Percentiles rank a stretch among this genome's conserved stretches.
These are phyloP conservation scores for Pachymerium ferrugineum DNA, from an alignment of 2,888 invertebrate genomes.

Conservation along the genomic window DNA sequence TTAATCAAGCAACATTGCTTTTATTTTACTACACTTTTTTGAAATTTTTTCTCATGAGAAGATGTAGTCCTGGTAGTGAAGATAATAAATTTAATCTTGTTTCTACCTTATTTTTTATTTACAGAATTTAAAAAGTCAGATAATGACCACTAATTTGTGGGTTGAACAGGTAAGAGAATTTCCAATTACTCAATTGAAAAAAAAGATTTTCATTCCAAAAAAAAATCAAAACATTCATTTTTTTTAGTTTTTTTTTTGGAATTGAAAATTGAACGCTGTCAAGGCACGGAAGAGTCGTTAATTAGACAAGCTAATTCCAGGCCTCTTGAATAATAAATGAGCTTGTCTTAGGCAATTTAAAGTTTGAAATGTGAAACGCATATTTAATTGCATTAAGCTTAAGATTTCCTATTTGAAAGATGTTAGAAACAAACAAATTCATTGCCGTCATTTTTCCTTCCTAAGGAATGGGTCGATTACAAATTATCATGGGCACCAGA, in stretches of 20 bases:
- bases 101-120: too few relatives aligned
- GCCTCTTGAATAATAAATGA: slow-evolving; percentile 11
- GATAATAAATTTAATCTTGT: not conserved
- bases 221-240: not conserved
- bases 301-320: slow-evolving; percentile 24
- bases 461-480: slow-evolving; percentile 84
- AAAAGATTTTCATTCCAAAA: too few relatives aligned
- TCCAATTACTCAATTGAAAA: not conserved
- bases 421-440: not conserved
- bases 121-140: slow-evolving; percentile 96
- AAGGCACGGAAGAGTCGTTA: slow-evolving; percentile 16
- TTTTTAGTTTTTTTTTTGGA: not conserved
- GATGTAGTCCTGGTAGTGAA: not conserved
- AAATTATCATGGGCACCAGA: slow-evolving; percentile 82
- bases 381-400: slow-evolving; percentile 18
- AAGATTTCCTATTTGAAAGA: not conserved
- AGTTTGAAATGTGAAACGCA: slow-evolving; percentile 23
- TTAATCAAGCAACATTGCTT: not conserved
- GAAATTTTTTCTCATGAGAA: not conserved
- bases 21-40: not conserved
- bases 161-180: slow-evolving; percentile 78
- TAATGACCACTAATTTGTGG: slow-evolving; percentile 98
- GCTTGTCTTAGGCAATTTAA: slow-evolving; percentile 15
- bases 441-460: not conserved
- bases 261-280: slow-evolving; percentile 24